Evolutionary conservation across 2,888 invertebrate species (phyloP).

Genomic region (Portevinia maculata): DNA sequence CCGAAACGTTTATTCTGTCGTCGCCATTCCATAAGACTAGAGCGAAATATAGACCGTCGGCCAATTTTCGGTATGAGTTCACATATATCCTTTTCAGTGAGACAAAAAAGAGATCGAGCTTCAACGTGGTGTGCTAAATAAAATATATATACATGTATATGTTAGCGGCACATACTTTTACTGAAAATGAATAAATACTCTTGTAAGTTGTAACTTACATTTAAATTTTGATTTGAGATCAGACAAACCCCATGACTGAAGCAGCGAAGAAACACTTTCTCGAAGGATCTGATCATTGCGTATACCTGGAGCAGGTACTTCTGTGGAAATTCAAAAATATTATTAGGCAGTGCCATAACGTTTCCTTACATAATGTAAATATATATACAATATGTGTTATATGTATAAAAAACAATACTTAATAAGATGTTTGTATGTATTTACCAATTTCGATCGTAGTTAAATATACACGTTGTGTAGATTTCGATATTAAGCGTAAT

Average conservation of each 20-base stretch:
- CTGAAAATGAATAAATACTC: too few relatives aligned
- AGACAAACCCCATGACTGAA: conserved; percentile 49
- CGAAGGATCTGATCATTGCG: not conserved
- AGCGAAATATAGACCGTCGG: conserved; percentile 60
- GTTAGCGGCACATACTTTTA: not conserved
- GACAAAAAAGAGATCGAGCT: conserved; percentile 40
- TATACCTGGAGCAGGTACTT: not conserved
- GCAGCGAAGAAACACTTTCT: conserved; percentile 40
- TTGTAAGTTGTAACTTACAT: conserved; percentile 22
- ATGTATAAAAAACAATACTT: too few relatives aligned
- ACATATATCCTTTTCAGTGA: conserved; percentile 64
- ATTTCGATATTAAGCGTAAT: too few relatives aligned
- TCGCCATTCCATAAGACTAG: conserved; percentile 62
- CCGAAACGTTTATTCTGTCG: conserved; percentile 5
- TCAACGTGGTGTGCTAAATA: conserved; percentile 53
- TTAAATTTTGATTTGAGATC: conserved; percentile 55
- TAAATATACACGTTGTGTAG: too few relatives aligned
- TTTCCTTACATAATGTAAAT: not conserved
- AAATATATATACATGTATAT: not conserved
- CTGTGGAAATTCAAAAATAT: conserved; percentile 9
- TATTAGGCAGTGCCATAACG: not conserved
- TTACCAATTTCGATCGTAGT: too few relatives aligned
- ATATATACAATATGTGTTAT: not conserved
- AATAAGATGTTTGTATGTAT: too few relatives aligned
- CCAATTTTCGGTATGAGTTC: conserved; percentile 65